A percentile compares a stretch with the other conserved stretches of the same genome.
Evolutionary conservation across 2,888 invertebrate species (phyloP).

Genomic region (Dysmachus trigonus): DNA sequence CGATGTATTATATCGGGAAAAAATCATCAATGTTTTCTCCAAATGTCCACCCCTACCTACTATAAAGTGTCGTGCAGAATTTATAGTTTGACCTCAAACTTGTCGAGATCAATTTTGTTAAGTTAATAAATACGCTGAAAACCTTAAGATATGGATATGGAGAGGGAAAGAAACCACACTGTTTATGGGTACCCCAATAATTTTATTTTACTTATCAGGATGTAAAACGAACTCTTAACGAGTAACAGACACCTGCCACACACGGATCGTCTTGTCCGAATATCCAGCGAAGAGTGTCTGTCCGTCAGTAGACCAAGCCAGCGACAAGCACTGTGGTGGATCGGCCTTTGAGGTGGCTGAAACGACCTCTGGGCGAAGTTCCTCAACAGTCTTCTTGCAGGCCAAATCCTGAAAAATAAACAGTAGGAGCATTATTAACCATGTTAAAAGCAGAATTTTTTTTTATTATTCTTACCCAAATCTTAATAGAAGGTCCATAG

Average conservation of each 20-base stretch:
- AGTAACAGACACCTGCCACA: constrained; percentile 96
- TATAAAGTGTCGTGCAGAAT: too few species aligned
- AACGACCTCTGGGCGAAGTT: constrained; percentile 95
- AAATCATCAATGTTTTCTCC: too few species aligned
- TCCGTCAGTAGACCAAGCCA: constrained; percentile 99
- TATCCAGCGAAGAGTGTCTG: constrained; percentile 99
- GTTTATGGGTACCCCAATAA: not conserved
- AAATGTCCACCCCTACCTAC: too few species aligned
- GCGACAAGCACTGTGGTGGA: constrained; percentile 94
- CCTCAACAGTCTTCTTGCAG: constrained; percentile 99
- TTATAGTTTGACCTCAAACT: too few species aligned
- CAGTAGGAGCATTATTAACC: not conserved
- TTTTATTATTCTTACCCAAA: constrained; percentile 91
- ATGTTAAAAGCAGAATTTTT: not conserved
- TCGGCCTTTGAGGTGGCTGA: constrained; percentile 82
- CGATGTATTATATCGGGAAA: too few species aligned
- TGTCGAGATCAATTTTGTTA: not conserved
- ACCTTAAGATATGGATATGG: not conserved
- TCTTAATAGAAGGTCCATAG: constrained; percentile 96
- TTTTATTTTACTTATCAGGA: constrained; percentile 1
- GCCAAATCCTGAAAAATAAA: constrained; percentile 82
- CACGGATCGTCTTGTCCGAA: constrained; percentile 96
- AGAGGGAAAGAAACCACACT: not conserved
- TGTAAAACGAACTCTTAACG: constrained; percentile 68
- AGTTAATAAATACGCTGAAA: not conserved